phyloP scores from a whole-genome alignment of 2,797 vertebrate species.

The Odontamblyopus lacepedii region DNA sequence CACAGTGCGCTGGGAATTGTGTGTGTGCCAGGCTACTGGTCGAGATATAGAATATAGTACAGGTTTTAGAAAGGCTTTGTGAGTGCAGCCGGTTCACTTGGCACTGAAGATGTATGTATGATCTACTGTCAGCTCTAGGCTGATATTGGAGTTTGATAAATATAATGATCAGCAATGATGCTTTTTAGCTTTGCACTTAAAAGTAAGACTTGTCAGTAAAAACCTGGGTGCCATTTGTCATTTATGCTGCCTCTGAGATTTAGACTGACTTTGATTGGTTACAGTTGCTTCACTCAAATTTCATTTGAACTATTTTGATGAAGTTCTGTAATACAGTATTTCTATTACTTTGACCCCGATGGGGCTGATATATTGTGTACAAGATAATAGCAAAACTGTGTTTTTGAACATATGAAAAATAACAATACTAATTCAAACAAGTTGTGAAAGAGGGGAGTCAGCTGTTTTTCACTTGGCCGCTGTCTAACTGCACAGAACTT shows the following conservation, averaged over 20 bases:
- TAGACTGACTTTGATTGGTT: slow-evolving; percentile 33
- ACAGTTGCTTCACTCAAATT: background rate
- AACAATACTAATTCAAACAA: background rate
- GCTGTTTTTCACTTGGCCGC: background rate
- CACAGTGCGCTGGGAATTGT: slow-evolving; percentile 31
- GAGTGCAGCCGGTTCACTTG: slow-evolving; percentile 7
- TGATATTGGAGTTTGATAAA: slow-evolving; percentile 21
- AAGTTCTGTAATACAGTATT: background rate
- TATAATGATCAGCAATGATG: slow-evolving; percentile 16
- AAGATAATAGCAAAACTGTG: background rate
- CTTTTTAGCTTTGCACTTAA: slow-evolving; percentile 37
- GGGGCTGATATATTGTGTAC: background rate
- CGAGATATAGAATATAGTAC: slow-evolving; percentile 25
- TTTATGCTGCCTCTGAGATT: slow-evolving; percentile 19
- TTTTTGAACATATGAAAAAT: background rate
- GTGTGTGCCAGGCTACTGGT: slow-evolving; percentile 28
- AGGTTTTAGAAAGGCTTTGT: slow-evolving; percentile 26
- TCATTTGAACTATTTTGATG: background rate
- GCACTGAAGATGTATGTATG: background rate
- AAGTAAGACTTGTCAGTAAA: slow-evolving; percentile 61
- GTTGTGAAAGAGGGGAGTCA: background rate
- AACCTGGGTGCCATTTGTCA: background rate
- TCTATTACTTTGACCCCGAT: background rate
- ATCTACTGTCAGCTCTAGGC: slow-evolving; percentile 18
- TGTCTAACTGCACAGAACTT: slow-evolving; percentile 26